These are phyloP conservation scores for Euwallacea similis DNA, from an alignment of 1,140 invertebrate species.

Conservation along the genomic window DNA sequence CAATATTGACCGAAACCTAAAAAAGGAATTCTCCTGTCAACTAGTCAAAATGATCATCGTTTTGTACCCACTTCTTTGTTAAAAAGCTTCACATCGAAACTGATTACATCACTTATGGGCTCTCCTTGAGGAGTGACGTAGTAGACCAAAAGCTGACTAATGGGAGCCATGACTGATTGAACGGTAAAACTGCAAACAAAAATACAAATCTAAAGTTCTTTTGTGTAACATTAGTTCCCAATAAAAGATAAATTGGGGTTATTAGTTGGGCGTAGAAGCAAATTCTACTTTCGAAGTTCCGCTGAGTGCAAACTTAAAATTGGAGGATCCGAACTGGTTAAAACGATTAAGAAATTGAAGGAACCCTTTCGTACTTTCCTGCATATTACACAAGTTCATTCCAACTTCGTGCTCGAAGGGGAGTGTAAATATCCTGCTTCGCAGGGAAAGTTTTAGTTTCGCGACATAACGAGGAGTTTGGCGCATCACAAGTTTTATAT, in stretches of 20 bases:
- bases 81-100: slow-evolving; percentile 63
- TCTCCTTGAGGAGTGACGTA: slow-evolving; percentile 75
- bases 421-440: slow-evolving; percentile 1
- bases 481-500: neutral
- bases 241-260: too few species aligned
- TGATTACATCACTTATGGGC: slow-evolving; percentile 68
- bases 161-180: slow-evolving; percentile 71
- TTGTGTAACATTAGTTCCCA: too few species aligned
- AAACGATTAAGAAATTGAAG: slow-evolving; percentile 6
- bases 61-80: slow-evolving; percentile 59
- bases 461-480: neutral
- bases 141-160: slow-evolving; percentile 73
- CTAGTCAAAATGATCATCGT: neutral
- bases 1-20: slow-evolving; percentile 59
- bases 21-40: neutral
- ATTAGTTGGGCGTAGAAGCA: too few species aligned
- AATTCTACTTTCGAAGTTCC: too few species aligned
- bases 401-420: neutral
- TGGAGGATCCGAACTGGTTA: neutral
- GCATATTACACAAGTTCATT: neutral
- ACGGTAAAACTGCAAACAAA: slow-evolving; percentile 61
- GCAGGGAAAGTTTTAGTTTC: slow-evolving; percentile 1
- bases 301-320: too few species aligned
- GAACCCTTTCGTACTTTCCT: neutral
- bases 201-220: neutral